A percentile compares a stretch with the other conserved stretches of the same genome.
Conservation (phyloP, 2,888 invertebrate genomes). For the Tetragnatha montana region DNA sequence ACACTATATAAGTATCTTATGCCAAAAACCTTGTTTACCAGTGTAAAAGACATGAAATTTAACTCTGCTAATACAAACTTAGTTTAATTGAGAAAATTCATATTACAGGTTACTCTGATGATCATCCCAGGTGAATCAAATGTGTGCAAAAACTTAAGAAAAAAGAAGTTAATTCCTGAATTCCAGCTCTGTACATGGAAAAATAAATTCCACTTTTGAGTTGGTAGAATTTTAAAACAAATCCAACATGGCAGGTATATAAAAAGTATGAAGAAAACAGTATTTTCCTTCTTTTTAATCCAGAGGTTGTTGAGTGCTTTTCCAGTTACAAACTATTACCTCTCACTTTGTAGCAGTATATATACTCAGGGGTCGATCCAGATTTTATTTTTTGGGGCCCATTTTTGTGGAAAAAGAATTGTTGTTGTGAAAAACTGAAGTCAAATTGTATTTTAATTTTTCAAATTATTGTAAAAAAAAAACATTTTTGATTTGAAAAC, state of each 20-base stretch:
- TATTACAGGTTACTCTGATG: conserved; percentile 51
- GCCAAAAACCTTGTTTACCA: too few relatives aligned
- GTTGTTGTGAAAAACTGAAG: too few relatives aligned
- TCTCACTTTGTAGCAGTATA: conserved; percentile 36
- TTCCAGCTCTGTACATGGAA: conserved; percentile 35
- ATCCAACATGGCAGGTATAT: conserved; percentile 34
- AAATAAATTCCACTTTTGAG: conserved; percentile 27
- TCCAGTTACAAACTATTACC: conserved; percentile 54
- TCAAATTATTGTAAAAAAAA: too few relatives aligned
- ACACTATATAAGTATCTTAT: too few relatives aligned
- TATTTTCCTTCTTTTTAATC: conserved; percentile 49
- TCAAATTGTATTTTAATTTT: too few relatives aligned
- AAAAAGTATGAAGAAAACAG: conserved; percentile 45
- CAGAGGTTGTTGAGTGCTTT: conserved; percentile 55
- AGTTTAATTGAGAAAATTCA: conserved; percentile 55
- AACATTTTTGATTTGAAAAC: too few relatives aligned
- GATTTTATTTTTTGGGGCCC: too few relatives aligned
- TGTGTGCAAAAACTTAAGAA: conserved; percentile 23
- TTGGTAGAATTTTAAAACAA: conserved; percentile 19
- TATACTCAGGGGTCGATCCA: too few relatives aligned
- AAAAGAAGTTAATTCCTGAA: conserved; percentile 22
- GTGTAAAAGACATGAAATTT: not conserved
- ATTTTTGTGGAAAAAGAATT: too few relatives aligned
- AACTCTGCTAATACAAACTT: conserved; percentile 32
- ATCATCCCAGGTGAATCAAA: conserved; percentile 40